Conservation (phyloP, 2,888 invertebrate genomes). For the Brenthis daphne region DNA sequence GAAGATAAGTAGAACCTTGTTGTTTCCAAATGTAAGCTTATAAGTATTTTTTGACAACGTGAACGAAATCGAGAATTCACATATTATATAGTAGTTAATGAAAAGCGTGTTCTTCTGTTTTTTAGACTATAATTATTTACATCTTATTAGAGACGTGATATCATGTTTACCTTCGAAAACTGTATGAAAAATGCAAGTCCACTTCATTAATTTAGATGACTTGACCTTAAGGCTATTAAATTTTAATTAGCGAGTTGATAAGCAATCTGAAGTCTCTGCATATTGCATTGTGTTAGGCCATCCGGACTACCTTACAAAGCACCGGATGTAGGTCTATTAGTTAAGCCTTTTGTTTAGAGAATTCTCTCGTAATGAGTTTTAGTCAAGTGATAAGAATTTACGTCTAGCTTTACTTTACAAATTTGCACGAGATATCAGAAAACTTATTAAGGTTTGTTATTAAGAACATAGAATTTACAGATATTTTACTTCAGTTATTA, state of each 20-base stretch:
- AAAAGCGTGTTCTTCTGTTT: too few relatives aligned
- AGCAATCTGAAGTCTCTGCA: conserved; percentile 32
- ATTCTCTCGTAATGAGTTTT: background rate
- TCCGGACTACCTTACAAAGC: conserved; percentile 18
- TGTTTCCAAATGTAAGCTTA: too few relatives aligned
- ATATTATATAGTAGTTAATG: too few relatives aligned
- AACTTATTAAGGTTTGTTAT: too few relatives aligned
- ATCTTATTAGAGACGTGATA: too few relatives aligned
- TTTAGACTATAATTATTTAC: too few relatives aligned
- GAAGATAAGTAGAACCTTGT: too few relatives aligned
- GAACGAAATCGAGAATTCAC: too few relatives aligned
- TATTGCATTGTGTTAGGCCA: conserved; percentile 28
- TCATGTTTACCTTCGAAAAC: background rate
- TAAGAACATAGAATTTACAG: too few relatives aligned
- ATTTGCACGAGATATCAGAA: too few relatives aligned
- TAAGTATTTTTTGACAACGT: too few relatives aligned
- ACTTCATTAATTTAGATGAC: conserved; percentile 21
- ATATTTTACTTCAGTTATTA: too few relatives aligned
- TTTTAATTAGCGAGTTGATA: conserved; percentile 32
- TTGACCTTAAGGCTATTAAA: conserved; percentile 29
- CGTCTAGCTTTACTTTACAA: background rate
- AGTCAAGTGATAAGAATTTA: background rate
- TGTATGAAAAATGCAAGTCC: background rate
- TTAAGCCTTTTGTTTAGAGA: conserved; percentile 7
- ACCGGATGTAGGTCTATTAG: conserved; percentile 27